These are phyloP conservation scores for Bombylius discolor DNA, from an alignment of 2,888 invertebrate species.

Conservation along the genomic window DNA sequence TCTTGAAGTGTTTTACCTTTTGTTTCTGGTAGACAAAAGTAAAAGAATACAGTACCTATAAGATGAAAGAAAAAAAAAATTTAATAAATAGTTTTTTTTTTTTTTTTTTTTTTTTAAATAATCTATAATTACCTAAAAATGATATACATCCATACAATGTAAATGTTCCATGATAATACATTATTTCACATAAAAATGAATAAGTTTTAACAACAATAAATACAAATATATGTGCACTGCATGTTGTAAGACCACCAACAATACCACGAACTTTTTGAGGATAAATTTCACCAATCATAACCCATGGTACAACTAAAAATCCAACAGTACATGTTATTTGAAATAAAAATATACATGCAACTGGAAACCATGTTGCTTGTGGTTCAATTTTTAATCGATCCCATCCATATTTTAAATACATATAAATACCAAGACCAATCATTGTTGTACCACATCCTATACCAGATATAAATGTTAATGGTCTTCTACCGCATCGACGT, in stretches of 20 bases:
- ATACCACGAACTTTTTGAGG: slow-evolving; percentile 55
- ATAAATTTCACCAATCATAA: slow-evolving; percentile 63
- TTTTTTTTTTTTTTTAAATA: background rate
- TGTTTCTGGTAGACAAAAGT: slow-evolving; percentile 51
- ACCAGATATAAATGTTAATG: slow-evolving; percentile 52
- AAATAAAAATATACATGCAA: slow-evolving; percentile 46
- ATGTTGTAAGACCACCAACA: slow-evolving; percentile 53
- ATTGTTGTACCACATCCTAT: slow-evolving; percentile 51
- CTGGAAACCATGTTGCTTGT: slow-evolving; percentile 47
- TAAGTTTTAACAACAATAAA: slow-evolving; percentile 57
- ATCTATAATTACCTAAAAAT: slow-evolving; percentile 36
- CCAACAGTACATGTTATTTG: slow-evolving; percentile 50
- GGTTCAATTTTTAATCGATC: slow-evolving; percentile 27
- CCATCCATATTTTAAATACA: slow-evolving; percentile 42
- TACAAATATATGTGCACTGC: slow-evolving; percentile 48
- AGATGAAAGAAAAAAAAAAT: too few species aligned
- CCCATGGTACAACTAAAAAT: slow-evolving; percentile 56
- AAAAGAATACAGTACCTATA: slow-evolving; percentile 47
- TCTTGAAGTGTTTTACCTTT: slow-evolving; percentile 55
- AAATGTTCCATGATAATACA: slow-evolving; percentile 48
- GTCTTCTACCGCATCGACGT: slow-evolving; percentile 45
- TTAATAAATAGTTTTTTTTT: too few species aligned
- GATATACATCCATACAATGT: slow-evolving; percentile 49
- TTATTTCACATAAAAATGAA: slow-evolving; percentile 39
- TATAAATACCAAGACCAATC: slow-evolving; percentile 46